Evolutionary conservation across 2,113 vertebrate species (phyloP).

Genomic region (Hirundichthys speculiger): DNA sequence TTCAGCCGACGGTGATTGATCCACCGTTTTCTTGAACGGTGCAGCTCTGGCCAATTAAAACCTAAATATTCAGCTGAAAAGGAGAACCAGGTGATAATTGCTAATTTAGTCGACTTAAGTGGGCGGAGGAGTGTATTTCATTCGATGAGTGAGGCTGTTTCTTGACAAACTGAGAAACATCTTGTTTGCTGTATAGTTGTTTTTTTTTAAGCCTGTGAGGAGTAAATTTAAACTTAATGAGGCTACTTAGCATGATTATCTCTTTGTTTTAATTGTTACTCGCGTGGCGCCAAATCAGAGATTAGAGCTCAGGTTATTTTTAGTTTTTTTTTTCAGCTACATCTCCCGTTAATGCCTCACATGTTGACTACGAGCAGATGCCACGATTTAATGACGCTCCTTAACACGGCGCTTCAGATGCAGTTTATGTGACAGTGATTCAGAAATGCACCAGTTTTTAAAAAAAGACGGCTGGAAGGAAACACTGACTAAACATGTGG

Average conservation of each 20-base stretch:
- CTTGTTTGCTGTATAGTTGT: constrained; percentile 23
- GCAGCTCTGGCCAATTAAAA: neutral
- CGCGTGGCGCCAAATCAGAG: neutral
- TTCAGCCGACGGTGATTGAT: constrained; percentile 23
- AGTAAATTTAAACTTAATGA: constrained; percentile 28
- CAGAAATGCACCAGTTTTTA: too few species aligned
- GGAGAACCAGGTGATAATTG: constrained; percentile 12
- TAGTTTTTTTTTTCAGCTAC: neutral
- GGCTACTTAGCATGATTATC: constrained; percentile 23
- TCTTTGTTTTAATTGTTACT: constrained; percentile 3
- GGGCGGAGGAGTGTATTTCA: constrained; percentile 27
- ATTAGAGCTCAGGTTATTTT: neutral
- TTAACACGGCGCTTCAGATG: too few species aligned
- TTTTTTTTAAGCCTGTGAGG: constrained; percentile 15
- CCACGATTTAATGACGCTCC: neutral
- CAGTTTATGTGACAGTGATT: too few species aligned
- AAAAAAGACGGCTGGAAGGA: too few species aligned
- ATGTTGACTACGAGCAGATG: neutral
- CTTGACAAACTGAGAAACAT: constrained; percentile 14
- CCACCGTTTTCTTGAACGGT: constrained; percentile 8
- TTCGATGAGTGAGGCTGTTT: constrained; percentile 31
- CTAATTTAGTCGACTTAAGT: constrained; percentile 11
- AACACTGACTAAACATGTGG: too few species aligned
- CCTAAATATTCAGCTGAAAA: constrained; percentile 4
- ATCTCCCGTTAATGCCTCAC: neutral